These are phyloP conservation scores for Balanococcus diminutus DNA, from an alignment of 2,888 invertebrate species.

Conservation along the genomic window DNA sequence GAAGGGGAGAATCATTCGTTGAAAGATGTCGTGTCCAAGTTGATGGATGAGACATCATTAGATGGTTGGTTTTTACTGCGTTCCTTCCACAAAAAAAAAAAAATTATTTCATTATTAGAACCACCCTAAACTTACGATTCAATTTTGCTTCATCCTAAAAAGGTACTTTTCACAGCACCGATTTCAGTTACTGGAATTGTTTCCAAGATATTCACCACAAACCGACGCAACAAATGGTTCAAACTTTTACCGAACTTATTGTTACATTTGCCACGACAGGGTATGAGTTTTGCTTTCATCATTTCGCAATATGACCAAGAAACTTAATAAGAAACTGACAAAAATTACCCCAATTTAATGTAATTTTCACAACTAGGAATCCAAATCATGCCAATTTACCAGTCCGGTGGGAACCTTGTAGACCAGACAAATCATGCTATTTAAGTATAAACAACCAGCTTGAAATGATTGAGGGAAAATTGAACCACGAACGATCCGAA, in stretches of 20 bases:
- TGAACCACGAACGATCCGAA: not conserved
- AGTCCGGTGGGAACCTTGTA: not conserved
- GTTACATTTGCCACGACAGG: conserved; percentile 11
- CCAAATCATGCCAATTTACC: not conserved
- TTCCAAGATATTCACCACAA: not conserved
- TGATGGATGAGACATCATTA: not conserved
- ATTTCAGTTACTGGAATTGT: not conserved
- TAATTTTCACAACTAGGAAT: too few species aligned
- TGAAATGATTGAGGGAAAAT: not conserved
- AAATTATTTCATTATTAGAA: too few species aligned
- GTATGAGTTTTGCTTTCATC: not conserved
- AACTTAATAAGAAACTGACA: not conserved
- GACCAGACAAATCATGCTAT: not conserved
- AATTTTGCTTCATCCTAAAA: not conserved
- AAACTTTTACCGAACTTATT: not conserved
- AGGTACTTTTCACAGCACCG: not conserved
- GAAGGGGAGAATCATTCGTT: not conserved
- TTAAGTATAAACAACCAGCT: not conserved
- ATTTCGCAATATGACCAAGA: not conserved
- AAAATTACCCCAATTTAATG: too few species aligned
- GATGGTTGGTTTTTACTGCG: not conserved
- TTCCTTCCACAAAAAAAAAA: too few species aligned
- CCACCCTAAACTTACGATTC: not conserved
- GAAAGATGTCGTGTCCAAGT: not conserved
- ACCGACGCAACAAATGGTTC: not conserved